phyloP scores from a whole-genome alignment of 64 coral and sea anemone genomes.

The Exaiptasia diaphana region DNA sequence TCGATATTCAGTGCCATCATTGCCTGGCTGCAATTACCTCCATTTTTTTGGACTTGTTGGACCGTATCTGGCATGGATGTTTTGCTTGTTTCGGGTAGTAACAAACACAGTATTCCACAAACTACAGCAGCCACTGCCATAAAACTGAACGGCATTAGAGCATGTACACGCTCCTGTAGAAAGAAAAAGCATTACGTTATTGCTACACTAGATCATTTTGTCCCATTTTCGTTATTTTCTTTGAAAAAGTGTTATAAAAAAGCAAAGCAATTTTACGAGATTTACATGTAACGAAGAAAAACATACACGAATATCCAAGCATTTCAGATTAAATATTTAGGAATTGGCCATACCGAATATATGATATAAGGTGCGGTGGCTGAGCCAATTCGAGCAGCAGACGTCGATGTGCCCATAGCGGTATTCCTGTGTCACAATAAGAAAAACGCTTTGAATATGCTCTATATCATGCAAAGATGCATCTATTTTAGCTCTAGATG shows the following conservation, averaged over 20 bases:
- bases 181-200: not conserved
- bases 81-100: constrained; percentile 21
- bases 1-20: no score
- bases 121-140: constrained; percentile 32
- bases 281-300: no score
- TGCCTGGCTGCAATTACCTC: no score
- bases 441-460: no score
- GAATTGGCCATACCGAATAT: constrained; percentile 24
- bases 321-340: not conserved
- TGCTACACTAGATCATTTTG: not conserved
- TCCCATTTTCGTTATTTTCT: not conserved
- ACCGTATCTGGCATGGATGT: constrained; percentile 19
- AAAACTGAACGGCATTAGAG: constrained; percentile 18
- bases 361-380: constrained; percentile 22
- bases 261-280: not conserved
- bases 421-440: not conserved
- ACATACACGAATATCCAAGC: not conserved
- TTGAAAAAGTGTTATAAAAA: not conserved
- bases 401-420: constrained; percentile 47
- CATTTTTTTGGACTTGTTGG: not conserved
- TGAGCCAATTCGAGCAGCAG: constrained; percentile 39
- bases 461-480: no score
- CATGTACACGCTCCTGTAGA: not conserved
- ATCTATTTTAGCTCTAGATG: no score
- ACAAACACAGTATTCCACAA: constrained; percentile 9